A percentile compares a stretch with the other conserved stretches of the same genome.
phyloP scores from a whole-genome alignment of 2,888 invertebrate genomes.

The Ecliptopera silaceata region DNA sequence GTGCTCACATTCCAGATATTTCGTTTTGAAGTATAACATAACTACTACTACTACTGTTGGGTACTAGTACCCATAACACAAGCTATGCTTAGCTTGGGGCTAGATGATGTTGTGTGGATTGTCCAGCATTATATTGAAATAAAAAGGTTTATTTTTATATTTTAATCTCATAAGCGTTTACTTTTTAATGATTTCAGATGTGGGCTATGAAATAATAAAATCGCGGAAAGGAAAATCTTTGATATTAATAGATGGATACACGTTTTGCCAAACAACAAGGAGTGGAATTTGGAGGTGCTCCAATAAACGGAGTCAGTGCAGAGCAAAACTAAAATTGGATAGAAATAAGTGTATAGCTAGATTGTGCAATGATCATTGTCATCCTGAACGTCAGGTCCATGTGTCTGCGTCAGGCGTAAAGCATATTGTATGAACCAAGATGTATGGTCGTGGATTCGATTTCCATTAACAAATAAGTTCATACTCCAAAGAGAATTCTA shows the following conservation, averaged over 20 bases:
- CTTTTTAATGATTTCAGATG: background rate
- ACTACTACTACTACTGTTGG: too few species aligned
- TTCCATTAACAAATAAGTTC: too few species aligned
- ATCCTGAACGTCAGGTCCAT: slow-evolving; percentile 26
- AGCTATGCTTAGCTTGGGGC: too few species aligned
- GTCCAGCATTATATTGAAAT: too few species aligned
- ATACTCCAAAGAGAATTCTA: too few species aligned
- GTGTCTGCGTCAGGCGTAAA: background rate
- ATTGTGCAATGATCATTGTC: slow-evolving; percentile 38
- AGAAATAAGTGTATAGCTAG: slow-evolving; percentile 27
- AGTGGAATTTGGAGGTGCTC: background rate
- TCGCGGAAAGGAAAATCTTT: slow-evolving; percentile 11
- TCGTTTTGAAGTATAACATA: too few species aligned
- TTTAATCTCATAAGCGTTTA: too few species aligned
- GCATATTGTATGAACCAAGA: background rate
- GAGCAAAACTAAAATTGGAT: slow-evolving; percentile 42
- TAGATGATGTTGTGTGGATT: too few species aligned
- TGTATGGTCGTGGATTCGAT: too few species aligned
- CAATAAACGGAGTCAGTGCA: slow-evolving; percentile 31
- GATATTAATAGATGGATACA: slow-evolving; percentile 21
- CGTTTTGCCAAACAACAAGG: background rate
- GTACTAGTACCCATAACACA: too few species aligned
- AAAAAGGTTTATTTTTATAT: too few species aligned
- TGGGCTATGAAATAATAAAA: background rate
- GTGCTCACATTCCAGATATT: too few species aligned